Evolutionary conservation across 37 sponge, comb jelly and placozoan genomes (phyloP), one percentile per base, ranked within the genome.

Genomic region (Beroe ovata): DNA sequence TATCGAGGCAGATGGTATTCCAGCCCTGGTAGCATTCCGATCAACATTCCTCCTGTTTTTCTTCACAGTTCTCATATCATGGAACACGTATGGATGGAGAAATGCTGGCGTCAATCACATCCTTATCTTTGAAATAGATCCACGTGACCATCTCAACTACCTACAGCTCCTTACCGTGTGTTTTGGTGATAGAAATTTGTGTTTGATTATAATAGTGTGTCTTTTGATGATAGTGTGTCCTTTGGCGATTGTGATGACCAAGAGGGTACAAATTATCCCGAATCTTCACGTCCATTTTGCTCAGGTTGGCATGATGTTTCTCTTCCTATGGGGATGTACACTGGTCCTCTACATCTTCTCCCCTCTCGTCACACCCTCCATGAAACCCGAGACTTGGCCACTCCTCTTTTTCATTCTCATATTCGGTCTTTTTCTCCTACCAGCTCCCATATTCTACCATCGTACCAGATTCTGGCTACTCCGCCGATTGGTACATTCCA

Each of bases 121-220:
- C 1, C 94, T 96, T 81, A 96, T 96, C 23, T 96, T 96, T 63
- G 96, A 93, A 71, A 90, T 94, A 64, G 89, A 96, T 88, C 96
- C 96, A 0, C 60, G 96, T 22, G 59, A 96, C 89, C 60, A 94
- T 59, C 90, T 94, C 60, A 92, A 89, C 72, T 91, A 81, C 60
- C 72, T 91, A 8, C 90, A 96, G 59, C 91, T 96, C 0, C 91
- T 94, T 77, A 94, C 90, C 47, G 96, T 96, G 61, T 19, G 92
- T 0, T 36, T 42, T 89, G n/a, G n/a, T n/a, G n/a, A n/a, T n/a
- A n/a, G n/a, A n/a, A n/a, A n/a, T n/a, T n/a, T n/a, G n/a, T n/a
- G n/a, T n/a, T n/a, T n/a, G n/a, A n/a, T n/a, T n/a, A n/a, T n/a
- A n/a, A n/a, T n/a, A 47, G 54, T 47, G 54, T 47, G 6, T 47